Conservation (phyloP, 2,888 invertebrate species). For the Atethmia centrago region DNA sequence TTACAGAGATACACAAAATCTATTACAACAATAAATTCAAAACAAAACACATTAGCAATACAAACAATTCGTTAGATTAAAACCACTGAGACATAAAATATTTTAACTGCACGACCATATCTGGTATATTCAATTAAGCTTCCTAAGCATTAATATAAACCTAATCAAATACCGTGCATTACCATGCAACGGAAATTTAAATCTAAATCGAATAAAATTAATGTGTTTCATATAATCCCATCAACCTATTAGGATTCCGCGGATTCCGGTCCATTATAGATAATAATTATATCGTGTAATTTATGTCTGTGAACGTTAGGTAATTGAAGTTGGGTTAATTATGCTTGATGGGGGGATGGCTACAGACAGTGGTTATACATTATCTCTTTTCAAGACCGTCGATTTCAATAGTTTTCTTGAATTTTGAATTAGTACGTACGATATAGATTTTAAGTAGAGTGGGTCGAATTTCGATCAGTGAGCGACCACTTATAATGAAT, state of each 20-base stretch:
- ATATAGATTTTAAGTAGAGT: no score
- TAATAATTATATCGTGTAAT: constrained; percentile 37
- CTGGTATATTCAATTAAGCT: constrained; percentile 64
- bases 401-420: background rate
- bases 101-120: constrained; percentile 55
- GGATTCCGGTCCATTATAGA: constrained; percentile 46
- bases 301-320: constrained; percentile 2
- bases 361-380: background rate
- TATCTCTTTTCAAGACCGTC: background rate
- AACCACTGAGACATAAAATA: constrained; percentile 58
- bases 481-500: no score
- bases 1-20: constrained; percentile 20
- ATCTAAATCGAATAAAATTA: constrained; percentile 79
- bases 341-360: background rate
- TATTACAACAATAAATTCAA: constrained; percentile 52
- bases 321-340: constrained; percentile 10
- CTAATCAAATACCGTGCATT: constrained; percentile 56
- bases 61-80: constrained; percentile 56
- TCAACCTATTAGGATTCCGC: constrained; percentile 76
- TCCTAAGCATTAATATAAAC: constrained; percentile 64
- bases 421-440: no score
- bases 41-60: constrained; percentile 50
- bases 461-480: no score
- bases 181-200: constrained; percentile 66
- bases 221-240: constrained; percentile 79